These are phyloP conservation scores for Sprattus sprattus DNA, from an alignment of 2,113 vertebrate genomes.

Conservation along the genomic window DNA sequence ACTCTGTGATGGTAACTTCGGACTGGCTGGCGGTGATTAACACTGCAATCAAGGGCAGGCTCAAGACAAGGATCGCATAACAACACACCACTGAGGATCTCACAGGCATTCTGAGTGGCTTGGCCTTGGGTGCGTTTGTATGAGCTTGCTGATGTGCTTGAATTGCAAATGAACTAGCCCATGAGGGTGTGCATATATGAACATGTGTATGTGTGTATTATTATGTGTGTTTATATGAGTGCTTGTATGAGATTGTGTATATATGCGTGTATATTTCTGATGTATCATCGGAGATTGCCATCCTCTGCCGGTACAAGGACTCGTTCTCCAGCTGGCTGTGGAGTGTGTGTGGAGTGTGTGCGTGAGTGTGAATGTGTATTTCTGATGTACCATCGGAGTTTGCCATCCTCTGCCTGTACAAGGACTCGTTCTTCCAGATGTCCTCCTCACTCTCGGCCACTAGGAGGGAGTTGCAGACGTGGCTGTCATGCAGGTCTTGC, in stretches of 20 bases:
- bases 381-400: conserved; percentile 79
- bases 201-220: background rate
- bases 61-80: background rate
- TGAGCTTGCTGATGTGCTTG: too few relatives aligned
- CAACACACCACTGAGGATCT: background rate
- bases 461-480: conserved; percentile 90
- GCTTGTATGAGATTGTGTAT: background rate
- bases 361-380: background rate
- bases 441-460: conserved; percentile 98
- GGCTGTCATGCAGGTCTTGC: conserved; percentile 94
- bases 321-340: too few relatives aligned
- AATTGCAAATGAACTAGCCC: too few relatives aligned
- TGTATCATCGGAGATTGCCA: conserved; percentile 82
- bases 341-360: too few relatives aligned
- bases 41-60: background rate
- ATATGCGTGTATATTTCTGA: background rate
- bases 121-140: background rate
- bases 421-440: conserved; percentile 94
- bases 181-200: background rate
- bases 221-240: background rate
- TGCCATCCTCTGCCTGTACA: conserved; percentile 78
- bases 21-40: background rate
- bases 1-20: background rate
- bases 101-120: background rate
- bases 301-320: conserved; percentile 79